These are phyloP conservation scores for Halcyon chelicuti DNA, from an alignment of 2,797 vertebrate genomes.

Conservation along the genomic window DNA sequence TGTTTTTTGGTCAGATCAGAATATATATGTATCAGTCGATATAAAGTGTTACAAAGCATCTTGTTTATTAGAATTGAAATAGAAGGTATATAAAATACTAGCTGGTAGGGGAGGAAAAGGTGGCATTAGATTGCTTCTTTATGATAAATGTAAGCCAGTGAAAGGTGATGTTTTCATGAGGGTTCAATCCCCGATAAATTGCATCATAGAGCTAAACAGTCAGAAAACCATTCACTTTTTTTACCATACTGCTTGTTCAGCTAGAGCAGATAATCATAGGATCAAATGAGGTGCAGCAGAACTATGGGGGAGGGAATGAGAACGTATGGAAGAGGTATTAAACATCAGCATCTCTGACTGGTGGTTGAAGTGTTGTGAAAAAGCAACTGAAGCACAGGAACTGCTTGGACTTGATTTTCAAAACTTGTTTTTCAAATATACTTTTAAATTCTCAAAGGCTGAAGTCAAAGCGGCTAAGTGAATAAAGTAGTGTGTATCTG, in stretches of 20 bases:
- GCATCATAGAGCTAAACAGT: background rate
- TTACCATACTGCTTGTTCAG: background rate
- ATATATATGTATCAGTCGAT: background rate
- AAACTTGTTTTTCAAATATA: background rate
- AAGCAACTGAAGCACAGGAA: background rate
- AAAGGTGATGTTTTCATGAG: background rate
- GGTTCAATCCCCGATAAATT: fast-evolving
- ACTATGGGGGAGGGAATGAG: background rate
- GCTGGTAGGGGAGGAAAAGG: background rate
- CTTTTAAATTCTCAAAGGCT: background rate
- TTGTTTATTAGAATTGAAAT: background rate
- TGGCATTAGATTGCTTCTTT: background rate
- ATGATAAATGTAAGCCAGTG: background rate
- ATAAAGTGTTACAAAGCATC: background rate
- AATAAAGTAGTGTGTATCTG: background rate
- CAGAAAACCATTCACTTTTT: background rate
- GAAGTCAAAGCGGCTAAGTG: background rate
- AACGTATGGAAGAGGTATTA: background rate
- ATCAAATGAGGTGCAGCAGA: background rate
- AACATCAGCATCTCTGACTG: background rate
- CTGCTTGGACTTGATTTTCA: background rate
- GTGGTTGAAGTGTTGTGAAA: background rate
- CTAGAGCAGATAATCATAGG: background rate
- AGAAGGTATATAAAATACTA: background rate
- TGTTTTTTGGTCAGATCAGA: background rate